Evolutionary conservation across 2,113 vertebrate species (phyloP).

Genomic region (Ciconia maguari): DNA sequence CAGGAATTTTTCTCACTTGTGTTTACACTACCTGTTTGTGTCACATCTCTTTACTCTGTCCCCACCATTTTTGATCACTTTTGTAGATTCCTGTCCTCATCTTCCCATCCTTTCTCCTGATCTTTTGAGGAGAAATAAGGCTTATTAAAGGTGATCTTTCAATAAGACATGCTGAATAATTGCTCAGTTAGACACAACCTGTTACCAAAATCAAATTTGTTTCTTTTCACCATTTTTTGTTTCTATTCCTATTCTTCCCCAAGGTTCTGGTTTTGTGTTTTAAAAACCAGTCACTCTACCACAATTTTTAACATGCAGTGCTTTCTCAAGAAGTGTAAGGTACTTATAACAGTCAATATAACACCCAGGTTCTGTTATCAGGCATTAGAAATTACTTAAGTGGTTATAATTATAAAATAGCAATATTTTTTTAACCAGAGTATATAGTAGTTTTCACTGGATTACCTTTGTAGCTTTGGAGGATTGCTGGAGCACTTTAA

Average conservation of each 20-base stretch:
- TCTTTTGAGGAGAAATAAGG: neutral
- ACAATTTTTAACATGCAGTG: neutral
- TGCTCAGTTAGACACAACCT: neutral
- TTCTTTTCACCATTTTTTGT: neutral
- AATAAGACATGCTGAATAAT: neutral
- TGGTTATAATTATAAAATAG: neutral
- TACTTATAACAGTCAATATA: neutral
- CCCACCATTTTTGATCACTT: neutral
- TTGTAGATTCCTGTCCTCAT: neutral
- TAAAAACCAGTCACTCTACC: neutral
- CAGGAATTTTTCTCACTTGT: neutral
- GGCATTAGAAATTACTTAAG: neutral
- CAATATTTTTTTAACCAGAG: neutral
- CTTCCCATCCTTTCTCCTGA: neutral
- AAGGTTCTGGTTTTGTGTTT: neutral
- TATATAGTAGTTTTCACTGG: neutral
- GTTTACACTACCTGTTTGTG: neutral
- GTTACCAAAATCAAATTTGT: neutral
- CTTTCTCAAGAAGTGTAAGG: neutral
- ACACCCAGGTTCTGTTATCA: neutral
- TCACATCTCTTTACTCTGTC: neutral
- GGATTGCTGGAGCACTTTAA: neutral
- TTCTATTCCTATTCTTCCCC: neutral
- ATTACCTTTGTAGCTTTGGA: neutral
- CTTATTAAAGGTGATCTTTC: neutral